Evolutionary conservation across 2,888 invertebrate genomes (phyloP).

Genomic region (Portevinia maculata): DNA sequence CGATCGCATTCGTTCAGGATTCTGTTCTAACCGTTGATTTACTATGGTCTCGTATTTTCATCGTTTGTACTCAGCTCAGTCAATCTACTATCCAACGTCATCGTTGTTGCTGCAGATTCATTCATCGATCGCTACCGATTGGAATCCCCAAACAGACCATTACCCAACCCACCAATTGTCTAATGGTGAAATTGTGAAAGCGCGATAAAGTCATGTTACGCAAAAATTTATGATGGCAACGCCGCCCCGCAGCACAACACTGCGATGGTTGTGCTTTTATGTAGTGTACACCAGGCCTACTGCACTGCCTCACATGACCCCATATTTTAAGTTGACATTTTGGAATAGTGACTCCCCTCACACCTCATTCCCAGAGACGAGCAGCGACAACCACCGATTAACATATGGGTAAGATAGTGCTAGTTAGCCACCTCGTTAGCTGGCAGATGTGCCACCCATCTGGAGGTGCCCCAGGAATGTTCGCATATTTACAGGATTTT

Average conservation of each 20-base stretch:
- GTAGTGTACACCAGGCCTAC: background rate
- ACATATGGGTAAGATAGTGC: slow-evolving; percentile 62
- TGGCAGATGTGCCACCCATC: slow-evolving; percentile 65
- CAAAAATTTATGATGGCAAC: slow-evolving; percentile 67
- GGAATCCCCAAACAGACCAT: slow-evolving; percentile 25
- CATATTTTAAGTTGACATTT: no score
- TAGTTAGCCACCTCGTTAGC: slow-evolving; percentile 73
- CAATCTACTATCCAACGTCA: slow-evolving; percentile 15
- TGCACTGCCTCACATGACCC: no score
- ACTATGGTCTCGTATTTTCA: slow-evolving; percentile 10
- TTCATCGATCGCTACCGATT: slow-evolving; percentile 30
- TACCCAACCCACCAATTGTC: slow-evolving; percentile 31
- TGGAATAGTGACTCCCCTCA: no score
- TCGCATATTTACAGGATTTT: slow-evolving; percentile 70
- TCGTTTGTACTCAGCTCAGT: slow-evolving; percentile 34
- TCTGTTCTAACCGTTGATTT: background rate
- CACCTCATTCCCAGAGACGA: background rate
- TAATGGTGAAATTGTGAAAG: slow-evolving; percentile 57
- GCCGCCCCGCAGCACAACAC: slow-evolving; percentile 12
- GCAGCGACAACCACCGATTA: slow-evolving; percentile 38
- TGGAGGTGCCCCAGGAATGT: slow-evolving; percentile 23
- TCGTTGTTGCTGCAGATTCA: slow-evolving; percentile 42
- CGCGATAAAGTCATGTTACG: slow-evolving; percentile 71
- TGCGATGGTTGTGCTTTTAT: slow-evolving; percentile 15
- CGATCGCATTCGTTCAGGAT: slow-evolving; percentile 12